Conservation (phyloP, 2,113 vertebrate genomes). For the Neoarius graeffei region DNA sequence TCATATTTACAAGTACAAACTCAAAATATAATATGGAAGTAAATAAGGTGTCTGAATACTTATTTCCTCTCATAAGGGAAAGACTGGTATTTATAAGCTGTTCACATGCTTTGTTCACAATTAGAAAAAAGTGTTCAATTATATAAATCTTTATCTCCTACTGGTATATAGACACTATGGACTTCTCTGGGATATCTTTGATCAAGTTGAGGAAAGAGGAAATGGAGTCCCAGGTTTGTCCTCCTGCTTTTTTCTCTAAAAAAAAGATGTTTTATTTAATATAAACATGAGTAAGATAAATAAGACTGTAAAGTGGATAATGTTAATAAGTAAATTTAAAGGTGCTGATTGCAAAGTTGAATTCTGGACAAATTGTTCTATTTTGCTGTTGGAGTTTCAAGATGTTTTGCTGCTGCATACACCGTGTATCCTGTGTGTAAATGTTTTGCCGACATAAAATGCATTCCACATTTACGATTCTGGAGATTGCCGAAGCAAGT, state of each 20-base stretch:
- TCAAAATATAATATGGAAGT: neutral
- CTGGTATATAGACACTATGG: slow-evolving; percentile 84
- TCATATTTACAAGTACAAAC: neutral
- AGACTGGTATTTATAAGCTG: neutral
- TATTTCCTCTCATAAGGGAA: neutral
- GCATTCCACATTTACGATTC: no score
- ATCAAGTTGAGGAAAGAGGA: slow-evolving; percentile 96
- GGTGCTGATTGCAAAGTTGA: no score
- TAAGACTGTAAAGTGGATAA: neutral
- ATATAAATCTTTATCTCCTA: neutral
- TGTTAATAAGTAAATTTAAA: neutral
- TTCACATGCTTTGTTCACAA: neutral
- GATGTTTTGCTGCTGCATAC: no score
- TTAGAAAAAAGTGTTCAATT: neutral
- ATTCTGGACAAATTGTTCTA: no score
- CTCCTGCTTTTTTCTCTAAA: neutral
- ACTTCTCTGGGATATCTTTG: slow-evolving; percentile 95
- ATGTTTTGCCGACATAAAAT: no score
- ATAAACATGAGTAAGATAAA: neutral
- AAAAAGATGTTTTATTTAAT: neutral
- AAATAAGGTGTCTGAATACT: neutral
- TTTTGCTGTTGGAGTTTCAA: no score
- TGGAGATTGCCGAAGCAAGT: no score
- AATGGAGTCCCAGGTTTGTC: slow-evolving; percentile 91
- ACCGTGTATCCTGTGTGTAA: no score